Evolutionary conservation across 2,888 invertebrate species (phyloP).

Genomic region (Disparrhopalites patrizii): DNA sequence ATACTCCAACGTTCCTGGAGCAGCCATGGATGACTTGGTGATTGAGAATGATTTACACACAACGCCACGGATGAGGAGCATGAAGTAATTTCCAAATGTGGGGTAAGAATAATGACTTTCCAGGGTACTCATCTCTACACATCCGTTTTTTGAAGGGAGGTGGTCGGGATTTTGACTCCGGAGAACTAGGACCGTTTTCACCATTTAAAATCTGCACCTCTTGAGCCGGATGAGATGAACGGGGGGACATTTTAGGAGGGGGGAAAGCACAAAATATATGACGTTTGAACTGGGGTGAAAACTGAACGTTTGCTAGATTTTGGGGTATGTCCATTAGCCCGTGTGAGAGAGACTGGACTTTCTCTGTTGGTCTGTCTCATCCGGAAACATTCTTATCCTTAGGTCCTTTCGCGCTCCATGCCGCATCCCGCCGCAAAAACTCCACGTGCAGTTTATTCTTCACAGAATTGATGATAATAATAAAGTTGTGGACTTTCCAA

Average conservation of each 20-base stretch:
- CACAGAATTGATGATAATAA: neutral
- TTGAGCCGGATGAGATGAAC: neutral
- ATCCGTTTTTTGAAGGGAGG: too few species aligned
- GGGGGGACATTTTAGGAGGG: neutral
- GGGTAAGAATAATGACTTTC: neutral
- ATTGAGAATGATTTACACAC: conserved; percentile 6
- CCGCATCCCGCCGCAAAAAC: too few species aligned
- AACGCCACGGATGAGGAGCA: neutral
- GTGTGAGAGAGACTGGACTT: neutral
- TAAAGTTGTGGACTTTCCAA: neutral
- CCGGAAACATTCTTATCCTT: too few species aligned
- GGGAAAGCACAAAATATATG: too few species aligned
- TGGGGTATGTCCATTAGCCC: conserved; percentile 21
- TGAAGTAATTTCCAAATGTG: neutral
- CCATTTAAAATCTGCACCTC: conserved; percentile 7
- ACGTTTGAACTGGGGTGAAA: too few species aligned
- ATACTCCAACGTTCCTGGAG: too few species aligned
- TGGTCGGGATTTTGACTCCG: too few species aligned
- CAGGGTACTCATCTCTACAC: too few species aligned
- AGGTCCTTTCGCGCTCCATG: too few species aligned
- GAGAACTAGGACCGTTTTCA: neutral
- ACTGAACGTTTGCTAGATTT: conserved; percentile 7
- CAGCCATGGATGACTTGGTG: conserved; percentile 1
- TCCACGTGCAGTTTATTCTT: too few species aligned
- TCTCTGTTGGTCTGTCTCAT: neutral